Evolutionary conservation across 2,888 invertebrate genomes (phyloP).

Genomic region (Cephus pygmeus): DNA sequence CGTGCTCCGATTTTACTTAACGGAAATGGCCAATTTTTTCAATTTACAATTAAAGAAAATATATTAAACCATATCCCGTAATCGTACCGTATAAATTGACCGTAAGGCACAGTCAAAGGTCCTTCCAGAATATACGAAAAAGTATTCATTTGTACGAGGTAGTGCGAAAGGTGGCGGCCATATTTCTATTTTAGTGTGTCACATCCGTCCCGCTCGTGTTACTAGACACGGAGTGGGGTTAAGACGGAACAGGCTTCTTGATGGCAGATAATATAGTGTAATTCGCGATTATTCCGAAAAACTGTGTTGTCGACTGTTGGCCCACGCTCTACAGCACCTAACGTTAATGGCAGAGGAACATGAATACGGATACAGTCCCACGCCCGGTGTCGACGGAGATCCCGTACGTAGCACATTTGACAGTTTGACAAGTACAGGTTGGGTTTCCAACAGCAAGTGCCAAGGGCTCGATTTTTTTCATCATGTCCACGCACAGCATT

Average conservation of each 20-base stretch:
- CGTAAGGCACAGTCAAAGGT: not conserved
- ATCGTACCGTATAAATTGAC: not conserved
- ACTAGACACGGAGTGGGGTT: slow-evolving; percentile 52
- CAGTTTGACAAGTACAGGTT: slow-evolving; percentile 55
- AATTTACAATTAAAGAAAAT: not conserved
- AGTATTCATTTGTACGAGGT: not conserved
- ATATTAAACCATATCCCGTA: not conserved
- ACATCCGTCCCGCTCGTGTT: slow-evolving; percentile 59
- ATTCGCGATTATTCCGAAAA: slow-evolving; percentile 44
- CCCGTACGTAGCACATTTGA: slow-evolving; percentile 61
- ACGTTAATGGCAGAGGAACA: slow-evolving; percentile 66
- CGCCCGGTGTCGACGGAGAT: slow-evolving; percentile 59
- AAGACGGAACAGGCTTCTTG: slow-evolving; percentile 62
- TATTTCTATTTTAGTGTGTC: slow-evolving; percentile 58
- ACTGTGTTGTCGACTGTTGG: slow-evolving; percentile 39
- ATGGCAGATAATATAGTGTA: slow-evolving; percentile 57
- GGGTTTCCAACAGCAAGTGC: slow-evolving; percentile 33
- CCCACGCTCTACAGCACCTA: slow-evolving; percentile 38
- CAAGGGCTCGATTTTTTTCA: not conserved
- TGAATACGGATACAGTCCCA: slow-evolving; percentile 63
- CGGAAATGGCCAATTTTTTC: not conserved
- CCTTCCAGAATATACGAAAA: not conserved
- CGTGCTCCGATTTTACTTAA: not conserved
- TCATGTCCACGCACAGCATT: not conserved
- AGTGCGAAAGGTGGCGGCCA: slow-evolving; percentile 42